phyloP scores from a whole-genome alignment of 2,797 vertebrate species.

The Triplophysa bombifrons region DNA sequence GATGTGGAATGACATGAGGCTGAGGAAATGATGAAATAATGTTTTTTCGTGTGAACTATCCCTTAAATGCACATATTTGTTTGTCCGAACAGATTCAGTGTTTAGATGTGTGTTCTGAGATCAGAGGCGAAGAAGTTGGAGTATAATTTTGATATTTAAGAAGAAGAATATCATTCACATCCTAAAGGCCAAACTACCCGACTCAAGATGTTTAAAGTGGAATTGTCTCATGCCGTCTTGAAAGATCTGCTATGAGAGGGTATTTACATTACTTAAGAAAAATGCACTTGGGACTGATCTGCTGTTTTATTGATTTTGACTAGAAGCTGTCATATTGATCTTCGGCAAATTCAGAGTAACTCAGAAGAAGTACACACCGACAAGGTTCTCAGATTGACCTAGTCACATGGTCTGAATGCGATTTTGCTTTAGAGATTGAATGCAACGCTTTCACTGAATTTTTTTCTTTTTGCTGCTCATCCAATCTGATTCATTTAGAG shows the following conservation, averaged over 20 bases:
- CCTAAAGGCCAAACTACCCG: not conserved
- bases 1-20: no score
- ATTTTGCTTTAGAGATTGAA: slow-evolving; percentile 14
- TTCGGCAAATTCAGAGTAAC: not conserved
- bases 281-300: slow-evolving; percentile 25
- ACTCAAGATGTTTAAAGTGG: not conserved
- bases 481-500: no score
- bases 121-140: no score
- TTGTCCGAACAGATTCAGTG: no score
- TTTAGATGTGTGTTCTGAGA: no score
- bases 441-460: not conserved
- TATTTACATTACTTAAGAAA: slow-evolving; percentile 7
- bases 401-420: not conserved
- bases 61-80: no score
- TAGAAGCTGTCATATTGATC: slow-evolving; percentile 25
- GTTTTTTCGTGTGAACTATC: no score
- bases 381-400: not conserved
- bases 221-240: not conserved
- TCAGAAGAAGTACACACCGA: slow-evolving; percentile 5
- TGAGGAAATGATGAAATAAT: no score
- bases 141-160: no score
- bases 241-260: not conserved
- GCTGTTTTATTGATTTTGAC: slow-evolving; percentile 23
- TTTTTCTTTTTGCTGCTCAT: no score
- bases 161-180: no score